Evolutionary conservation across 2,113 vertebrate species (phyloP).

Genomic region (Rallus limicola): DNA sequence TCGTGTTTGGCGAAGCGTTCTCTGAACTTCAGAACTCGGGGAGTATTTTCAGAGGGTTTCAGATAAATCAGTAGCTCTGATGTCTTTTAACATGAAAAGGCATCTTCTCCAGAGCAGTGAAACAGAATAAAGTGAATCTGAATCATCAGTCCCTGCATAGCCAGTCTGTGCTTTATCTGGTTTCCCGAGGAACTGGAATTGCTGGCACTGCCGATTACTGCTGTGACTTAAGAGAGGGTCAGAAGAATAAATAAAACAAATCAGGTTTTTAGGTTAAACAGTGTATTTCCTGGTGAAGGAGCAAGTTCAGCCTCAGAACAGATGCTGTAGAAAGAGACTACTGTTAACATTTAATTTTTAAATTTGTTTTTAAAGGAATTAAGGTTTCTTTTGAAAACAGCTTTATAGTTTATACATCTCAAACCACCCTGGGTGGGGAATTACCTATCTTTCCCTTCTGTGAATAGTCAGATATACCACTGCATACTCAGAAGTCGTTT

Average conservation of each 20-base stretch:
- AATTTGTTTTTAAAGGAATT: not conserved
- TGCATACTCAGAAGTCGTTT: not conserved
- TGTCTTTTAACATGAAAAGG: not conserved
- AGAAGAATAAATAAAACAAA: conserved; percentile 13
- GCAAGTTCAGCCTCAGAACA: not conserved
- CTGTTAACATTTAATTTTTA: not conserved
- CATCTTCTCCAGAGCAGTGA: not conserved
- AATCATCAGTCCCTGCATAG: not conserved
- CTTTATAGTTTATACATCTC: not conserved
- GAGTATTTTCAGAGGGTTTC: not conserved
- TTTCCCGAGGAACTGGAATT: not conserved
- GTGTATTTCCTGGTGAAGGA: not conserved
- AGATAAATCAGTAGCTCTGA: not conserved
- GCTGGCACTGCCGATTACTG: not conserved
- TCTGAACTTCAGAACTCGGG: not conserved
- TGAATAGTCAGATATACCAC: not conserved
- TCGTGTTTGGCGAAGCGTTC: not conserved
- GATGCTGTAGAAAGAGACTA: not conserved
- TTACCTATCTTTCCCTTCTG: not conserved
- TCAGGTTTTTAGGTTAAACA: not conserved
- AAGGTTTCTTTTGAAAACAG: not conserved
- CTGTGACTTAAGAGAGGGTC: not conserved
- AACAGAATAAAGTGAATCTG: not conserved
- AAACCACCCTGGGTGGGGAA: not conserved
- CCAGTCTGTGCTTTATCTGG: not conserved